Percentiles rank a stretch among this genome's conserved stretches.
Conservation (phyloP, 1,140 invertebrate species). For the Zaprionus lachaisei region DNA sequence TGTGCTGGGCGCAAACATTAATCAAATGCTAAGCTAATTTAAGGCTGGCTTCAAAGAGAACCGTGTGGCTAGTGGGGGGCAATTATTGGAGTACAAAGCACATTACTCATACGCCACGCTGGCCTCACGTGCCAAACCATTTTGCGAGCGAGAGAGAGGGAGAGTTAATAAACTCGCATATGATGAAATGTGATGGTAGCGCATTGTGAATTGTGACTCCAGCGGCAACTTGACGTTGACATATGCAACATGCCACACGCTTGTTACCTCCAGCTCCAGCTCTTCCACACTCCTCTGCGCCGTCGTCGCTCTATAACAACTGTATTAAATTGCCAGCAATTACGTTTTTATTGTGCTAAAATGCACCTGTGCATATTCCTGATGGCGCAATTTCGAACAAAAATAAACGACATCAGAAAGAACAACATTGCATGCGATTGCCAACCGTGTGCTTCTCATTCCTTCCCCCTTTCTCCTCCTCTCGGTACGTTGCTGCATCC, state of each 20-base stretch:
- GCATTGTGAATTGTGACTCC: constrained; percentile 25
- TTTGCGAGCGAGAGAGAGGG: constrained; percentile 20
- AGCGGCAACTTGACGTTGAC: constrained; percentile 45
- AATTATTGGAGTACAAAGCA: constrained; percentile 37
- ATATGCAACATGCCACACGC: constrained; percentile 32
- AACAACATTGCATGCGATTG: constrained; percentile 69
- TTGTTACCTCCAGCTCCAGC: neutral
- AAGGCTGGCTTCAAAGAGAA: constrained; percentile 32
- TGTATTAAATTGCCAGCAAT: constrained; percentile 81
- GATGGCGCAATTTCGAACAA: constrained; percentile 83
- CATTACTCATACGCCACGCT: constrained; percentile 68
- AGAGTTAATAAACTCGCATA: constrained; percentile 60
- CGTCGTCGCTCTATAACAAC: constrained; percentile 48
- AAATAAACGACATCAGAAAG: constrained; percentile 82
- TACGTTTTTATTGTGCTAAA: constrained; percentile 83
- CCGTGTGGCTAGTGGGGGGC: constrained; percentile 6
- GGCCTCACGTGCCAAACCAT: constrained; percentile 45
- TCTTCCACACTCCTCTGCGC: neutral
- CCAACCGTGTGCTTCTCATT: neutral
- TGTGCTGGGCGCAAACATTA: constrained; percentile 65
- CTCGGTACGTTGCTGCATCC: neutral
- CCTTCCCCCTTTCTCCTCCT: neutral
- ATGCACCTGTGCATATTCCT: constrained; percentile 83
- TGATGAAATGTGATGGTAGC: constrained; percentile 36
- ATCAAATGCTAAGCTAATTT: constrained; percentile 76